Conservation (phyloP, 2,113 vertebrate genomes). For the Nipponia nippon region DNA sequence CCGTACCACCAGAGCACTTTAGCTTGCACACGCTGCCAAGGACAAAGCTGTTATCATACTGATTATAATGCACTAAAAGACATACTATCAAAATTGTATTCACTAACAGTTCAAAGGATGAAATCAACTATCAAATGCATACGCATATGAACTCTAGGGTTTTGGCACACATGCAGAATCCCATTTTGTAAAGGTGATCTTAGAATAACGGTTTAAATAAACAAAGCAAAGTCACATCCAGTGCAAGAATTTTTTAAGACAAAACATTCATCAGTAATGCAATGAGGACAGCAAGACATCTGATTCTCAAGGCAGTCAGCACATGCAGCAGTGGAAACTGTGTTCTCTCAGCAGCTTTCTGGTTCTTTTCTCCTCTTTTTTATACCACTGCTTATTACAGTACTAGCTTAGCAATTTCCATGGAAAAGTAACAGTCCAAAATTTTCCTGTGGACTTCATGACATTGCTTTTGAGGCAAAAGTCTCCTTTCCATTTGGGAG, state of each 20-base stretch:
- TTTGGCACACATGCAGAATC: neutral
- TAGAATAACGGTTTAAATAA: neutral
- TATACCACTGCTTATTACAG: neutral
- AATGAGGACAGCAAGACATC: neutral
- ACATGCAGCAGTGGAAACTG: neutral
- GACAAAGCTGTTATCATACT: neutral
- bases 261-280: neutral
- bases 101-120: neutral
- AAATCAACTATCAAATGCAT: neutral
- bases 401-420: neutral
- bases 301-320: neutral
- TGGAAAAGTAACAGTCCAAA: neutral
- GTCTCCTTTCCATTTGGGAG: neutral
- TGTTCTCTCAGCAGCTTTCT: neutral
- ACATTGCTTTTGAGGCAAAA: neutral
- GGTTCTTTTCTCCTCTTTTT: neutral
- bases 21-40: neutral
- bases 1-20: neutral
- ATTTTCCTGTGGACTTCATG: neutral
- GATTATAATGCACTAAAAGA: neutral
- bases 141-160: neutral
- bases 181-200: neutral
- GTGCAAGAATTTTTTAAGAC: neutral
- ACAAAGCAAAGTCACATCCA: neutral
- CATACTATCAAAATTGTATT: neutral